These are phyloP conservation scores for Empis stercorea DNA, from an alignment of 2,888 invertebrate genomes.

Conservation along the genomic window DNA sequence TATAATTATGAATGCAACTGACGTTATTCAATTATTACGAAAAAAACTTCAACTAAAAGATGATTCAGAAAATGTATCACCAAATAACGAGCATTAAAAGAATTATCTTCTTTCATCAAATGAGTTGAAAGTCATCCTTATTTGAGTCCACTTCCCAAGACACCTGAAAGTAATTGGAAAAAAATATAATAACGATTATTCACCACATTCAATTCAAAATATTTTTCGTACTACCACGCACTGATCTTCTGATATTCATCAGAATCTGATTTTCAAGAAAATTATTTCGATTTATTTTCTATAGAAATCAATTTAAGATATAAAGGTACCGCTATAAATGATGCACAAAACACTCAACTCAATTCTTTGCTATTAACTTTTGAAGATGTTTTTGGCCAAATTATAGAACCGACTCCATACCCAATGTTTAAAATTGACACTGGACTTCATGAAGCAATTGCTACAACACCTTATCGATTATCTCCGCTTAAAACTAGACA, in stretches of 20 bases:
- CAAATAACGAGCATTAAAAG: neutral
- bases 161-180: too few species aligned
- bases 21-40: too few species aligned
- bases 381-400: neutral
- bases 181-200: neutral
- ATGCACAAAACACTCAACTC: neutral
- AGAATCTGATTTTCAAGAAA: neutral
- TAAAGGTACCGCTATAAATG: neutral
- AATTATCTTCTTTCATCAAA: neutral
- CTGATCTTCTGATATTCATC: neutral
- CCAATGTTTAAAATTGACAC: slow-evolving; percentile 18
- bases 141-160: too few species aligned
- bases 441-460: slow-evolving; percentile 20
- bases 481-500: slow-evolving; percentile 14
- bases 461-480: slow-evolving; percentile 23
- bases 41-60: too few species aligned
- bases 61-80: neutral
- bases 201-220: neutral
- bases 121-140: too few species aligned
- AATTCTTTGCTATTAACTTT: neutral
- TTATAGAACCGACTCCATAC: neutral
- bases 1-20: too few species aligned
- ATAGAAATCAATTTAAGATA: neutral
- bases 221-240: neutral
- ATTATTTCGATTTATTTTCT: neutral